Percentiles rank a stretch among this genome's conserved stretches.
phyloP scores from a whole-genome alignment of 1,140 invertebrate species.

The Drosophila parabipectinata region DNA sequence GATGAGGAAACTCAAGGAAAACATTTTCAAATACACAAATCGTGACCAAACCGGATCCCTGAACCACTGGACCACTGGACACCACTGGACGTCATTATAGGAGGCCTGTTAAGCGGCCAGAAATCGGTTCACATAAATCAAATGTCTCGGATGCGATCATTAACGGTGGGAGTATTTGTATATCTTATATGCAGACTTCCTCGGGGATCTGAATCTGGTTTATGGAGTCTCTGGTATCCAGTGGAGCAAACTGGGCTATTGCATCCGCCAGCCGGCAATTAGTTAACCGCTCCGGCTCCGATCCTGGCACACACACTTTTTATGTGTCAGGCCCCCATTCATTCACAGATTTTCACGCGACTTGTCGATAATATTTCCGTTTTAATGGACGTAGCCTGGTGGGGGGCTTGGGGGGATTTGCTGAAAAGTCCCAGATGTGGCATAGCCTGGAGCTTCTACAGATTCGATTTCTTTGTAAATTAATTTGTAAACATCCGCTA shows the following conservation, averaged over 20 bases:
- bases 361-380: slow-evolving; percentile 10
- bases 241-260: slow-evolving; percentile 21
- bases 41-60: slow-evolving; percentile 27
- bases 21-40: slow-evolving; percentile 12
- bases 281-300: slow-evolving; percentile 16
- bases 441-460: too few relatives aligned
- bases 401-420: too few relatives aligned
- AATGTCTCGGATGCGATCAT: slow-evolving; percentile 39
- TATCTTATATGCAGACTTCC: slow-evolving; percentile 30
- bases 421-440: too few relatives aligned
- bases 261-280: slow-evolving; percentile 38
- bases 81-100: slow-evolving; percentile 12
- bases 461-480: not conserved
- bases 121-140: slow-evolving; percentile 38
- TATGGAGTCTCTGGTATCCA: slow-evolving; percentile 12
- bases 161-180: slow-evolving; percentile 22
- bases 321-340: slow-evolving; percentile 17
- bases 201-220: slow-evolving; percentile 9
- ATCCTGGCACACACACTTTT: not conserved
- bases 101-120: slow-evolving; percentile 14
- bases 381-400: not conserved
- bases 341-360: slow-evolving; percentile 22
- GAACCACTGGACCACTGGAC: not conserved
- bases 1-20: slow-evolving; percentile 35
- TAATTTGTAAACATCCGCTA: too few relatives aligned